Evolutionary conservation across 2,797 vertebrate species (phyloP).

Genomic region (Girardinus metallicus): DNA sequence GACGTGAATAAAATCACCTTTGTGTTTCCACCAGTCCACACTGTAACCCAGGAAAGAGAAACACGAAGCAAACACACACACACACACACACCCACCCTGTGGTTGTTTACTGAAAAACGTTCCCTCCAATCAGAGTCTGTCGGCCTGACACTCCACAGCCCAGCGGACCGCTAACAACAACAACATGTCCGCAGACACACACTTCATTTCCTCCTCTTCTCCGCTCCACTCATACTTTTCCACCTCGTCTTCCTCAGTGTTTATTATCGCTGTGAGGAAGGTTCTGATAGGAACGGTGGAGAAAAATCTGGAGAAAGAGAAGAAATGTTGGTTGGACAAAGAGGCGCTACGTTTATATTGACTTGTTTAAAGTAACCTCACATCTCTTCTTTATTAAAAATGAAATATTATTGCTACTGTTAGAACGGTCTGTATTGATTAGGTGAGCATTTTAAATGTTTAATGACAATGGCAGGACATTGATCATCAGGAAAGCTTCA

Average conservation of each 20-base stretch:
- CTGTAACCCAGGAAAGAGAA: not conserved
- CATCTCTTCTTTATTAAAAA: slow-evolving; percentile 23
- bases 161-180: slow-evolving; percentile 60
- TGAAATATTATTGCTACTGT: slow-evolving; percentile 31
- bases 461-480: slow-evolving; percentile 29
- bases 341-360: not conserved
- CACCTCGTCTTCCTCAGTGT: not conserved
- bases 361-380: slow-evolving; percentile 17
- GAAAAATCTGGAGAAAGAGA: not conserved
- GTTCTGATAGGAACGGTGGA: not conserved
- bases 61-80: not conserved
- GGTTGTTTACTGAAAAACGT: slow-evolving; percentile 63
- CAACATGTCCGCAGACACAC: slow-evolving; percentile 42
- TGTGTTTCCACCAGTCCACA: not conserved
- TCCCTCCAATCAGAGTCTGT: slow-evolving; percentile 67
- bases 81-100: slow-evolving; percentile 33
- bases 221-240: not conserved
- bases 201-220: not conserved
- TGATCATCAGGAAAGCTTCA: slow-evolving; percentile 34
- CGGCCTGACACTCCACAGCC: slow-evolving; percentile 64
- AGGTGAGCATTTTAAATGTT: slow-evolving; percentile 39
- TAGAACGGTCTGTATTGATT: slow-evolving; percentile 53
- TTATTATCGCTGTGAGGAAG: not conserved
- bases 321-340: not conserved
- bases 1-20: not conserved